A percentile compares a stretch with the other conserved stretches of the same genome.
These are phyloP conservation scores for Strix aluco DNA, from an alignment of 2,113 vertebrate species.

Conservation along the genomic window DNA sequence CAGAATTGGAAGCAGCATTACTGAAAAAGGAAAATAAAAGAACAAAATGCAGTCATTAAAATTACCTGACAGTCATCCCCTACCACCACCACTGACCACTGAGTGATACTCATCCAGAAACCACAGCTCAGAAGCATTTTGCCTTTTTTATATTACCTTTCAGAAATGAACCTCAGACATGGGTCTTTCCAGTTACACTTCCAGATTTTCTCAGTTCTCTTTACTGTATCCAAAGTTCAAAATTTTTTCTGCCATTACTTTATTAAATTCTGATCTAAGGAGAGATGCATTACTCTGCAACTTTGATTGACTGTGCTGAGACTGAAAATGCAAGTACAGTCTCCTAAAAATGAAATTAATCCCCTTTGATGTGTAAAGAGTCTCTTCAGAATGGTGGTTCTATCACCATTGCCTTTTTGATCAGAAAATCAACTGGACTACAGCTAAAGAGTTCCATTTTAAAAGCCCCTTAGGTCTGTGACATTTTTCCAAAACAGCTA, in stretches of 20 bases:
- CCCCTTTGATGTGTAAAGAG: not conserved
- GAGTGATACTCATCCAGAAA: not conserved
- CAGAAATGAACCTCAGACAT: not conserved
- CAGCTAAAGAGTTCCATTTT: not conserved
- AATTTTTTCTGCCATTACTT: not conserved
- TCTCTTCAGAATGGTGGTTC: not conserved
- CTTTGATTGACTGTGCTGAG: not conserved
- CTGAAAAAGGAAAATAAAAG: not conserved
- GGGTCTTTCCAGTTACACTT: not conserved
- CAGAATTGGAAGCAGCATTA: not conserved
- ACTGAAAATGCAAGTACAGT: not conserved
- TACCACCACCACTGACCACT: not conserved
- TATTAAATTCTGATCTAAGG: not conserved
- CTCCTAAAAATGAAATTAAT: not conserved
- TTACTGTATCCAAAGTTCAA: not conserved
- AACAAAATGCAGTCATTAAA: not conserved
- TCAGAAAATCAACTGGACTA: not conserved
- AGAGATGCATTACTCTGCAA: not conserved
- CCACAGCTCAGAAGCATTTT: not conserved
- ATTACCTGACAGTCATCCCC: not conserved
- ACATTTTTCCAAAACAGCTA: not conserved
- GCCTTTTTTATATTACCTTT: not conserved
- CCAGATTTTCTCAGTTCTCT: not conserved
- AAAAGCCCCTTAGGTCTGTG: not conserved
- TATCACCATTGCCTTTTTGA: not conserved